These are phyloP conservation scores for Mesorhabditis belari DNA, from an alignment of 2,888 invertebrate genomes.

Conservation along the genomic window DNA sequence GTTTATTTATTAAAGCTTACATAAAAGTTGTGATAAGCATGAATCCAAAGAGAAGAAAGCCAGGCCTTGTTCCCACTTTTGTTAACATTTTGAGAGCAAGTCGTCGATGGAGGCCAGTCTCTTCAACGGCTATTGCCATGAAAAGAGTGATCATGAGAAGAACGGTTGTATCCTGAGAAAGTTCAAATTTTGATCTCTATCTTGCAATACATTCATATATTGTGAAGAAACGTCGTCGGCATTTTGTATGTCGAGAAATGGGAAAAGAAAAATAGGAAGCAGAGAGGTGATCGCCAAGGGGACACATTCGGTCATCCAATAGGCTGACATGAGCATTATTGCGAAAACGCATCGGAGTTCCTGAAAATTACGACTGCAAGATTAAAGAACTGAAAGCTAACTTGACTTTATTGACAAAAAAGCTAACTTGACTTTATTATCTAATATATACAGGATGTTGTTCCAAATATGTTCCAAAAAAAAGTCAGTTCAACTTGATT, in stretches of 20 bases:
- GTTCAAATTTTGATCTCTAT: too few species aligned
- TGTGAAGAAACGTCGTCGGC: constrained; percentile 17
- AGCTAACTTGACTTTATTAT: too few species aligned
- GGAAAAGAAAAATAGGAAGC: constrained; percentile 32
- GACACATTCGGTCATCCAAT: constrained; percentile 22
- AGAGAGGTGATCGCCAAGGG: constrained; percentile 34
- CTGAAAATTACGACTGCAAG: too few species aligned
- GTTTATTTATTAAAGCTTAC: constrained; percentile 2
- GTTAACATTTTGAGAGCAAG: constrained; percentile 25
- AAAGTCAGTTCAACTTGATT: too few species aligned
- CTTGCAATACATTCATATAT: constrained; percentile 24
- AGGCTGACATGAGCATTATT: constrained; percentile 22
- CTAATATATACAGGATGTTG: too few species aligned
- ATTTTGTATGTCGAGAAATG: constrained; percentile 24
- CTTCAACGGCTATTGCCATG: constrained; percentile 31
- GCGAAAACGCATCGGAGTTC: constrained; percentile 25
- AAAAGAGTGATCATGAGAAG: constrained; percentile 24
- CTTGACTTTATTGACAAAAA: too few species aligned
- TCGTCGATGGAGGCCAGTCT: constrained; percentile 23
- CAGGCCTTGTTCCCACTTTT: constrained; percentile 11
- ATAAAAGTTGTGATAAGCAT: constrained; percentile 20
- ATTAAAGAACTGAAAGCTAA: too few species aligned
- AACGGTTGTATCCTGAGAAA: constrained; percentile 20
- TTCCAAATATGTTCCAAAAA: too few species aligned
- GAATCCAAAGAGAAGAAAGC: constrained; percentile 19